phyloP scores from a whole-genome alignment of 2,888 invertebrate species.

The Phortica magna region DNA sequence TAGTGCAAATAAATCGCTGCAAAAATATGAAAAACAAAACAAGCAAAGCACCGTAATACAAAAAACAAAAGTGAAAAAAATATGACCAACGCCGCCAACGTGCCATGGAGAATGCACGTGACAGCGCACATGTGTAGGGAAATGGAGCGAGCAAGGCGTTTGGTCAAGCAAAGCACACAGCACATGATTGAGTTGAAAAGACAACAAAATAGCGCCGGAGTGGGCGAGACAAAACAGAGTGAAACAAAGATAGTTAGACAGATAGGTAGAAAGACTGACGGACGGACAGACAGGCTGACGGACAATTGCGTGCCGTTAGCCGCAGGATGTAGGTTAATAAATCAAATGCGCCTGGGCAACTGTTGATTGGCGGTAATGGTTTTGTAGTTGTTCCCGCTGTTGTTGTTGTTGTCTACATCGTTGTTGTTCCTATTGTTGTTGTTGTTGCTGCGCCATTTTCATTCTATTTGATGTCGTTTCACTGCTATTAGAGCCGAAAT shows the following conservation, averaged over 20 bases:
- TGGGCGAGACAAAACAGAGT: background rate
- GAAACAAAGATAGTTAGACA: background rate
- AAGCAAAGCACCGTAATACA: slow-evolving; percentile 31
- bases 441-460: background rate
- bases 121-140: background rate
- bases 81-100: slow-evolving; percentile 48
- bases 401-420: background rate
- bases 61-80: slow-evolving; percentile 33
- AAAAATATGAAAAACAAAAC: slow-evolving; percentile 42
- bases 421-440: background rate
- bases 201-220: background rate
- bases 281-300: background rate
- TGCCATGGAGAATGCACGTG: slow-evolving; percentile 1
- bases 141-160: background rate
- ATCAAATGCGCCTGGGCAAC: slow-evolving; percentile 20
- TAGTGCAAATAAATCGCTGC: slow-evolving; percentile 71
- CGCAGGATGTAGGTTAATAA: slow-evolving; percentile 33
- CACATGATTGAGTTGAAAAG: slow-evolving; percentile 41
- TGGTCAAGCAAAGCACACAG: slow-evolving; percentile 27
- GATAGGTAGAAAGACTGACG: no score
- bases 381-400: background rate
- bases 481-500: background rate
- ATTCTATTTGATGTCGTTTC: background rate
- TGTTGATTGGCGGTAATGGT: slow-evolving; percentile 28
- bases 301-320: slow-evolving; percentile 28